These are phyloP conservation scores for Ascidia mentula DNA, from an alignment of 23 tunicate genomes.

Conservation along the genomic window DNA sequence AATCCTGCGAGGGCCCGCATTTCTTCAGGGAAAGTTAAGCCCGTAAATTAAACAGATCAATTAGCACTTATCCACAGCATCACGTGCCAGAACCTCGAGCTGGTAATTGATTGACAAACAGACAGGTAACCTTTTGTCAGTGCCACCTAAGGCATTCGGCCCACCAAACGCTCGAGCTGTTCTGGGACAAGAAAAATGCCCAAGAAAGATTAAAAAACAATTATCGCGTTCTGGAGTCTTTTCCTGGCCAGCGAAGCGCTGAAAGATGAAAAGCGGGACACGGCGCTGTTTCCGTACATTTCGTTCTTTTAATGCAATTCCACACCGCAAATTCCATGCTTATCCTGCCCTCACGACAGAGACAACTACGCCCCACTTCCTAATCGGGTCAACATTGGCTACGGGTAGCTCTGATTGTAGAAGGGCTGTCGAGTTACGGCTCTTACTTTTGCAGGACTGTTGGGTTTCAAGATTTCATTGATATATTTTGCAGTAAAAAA, in stretches of 20 bases:
- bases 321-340: background rate
- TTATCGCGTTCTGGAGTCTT: background rate
- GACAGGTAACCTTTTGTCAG: constrained; percentile 9
- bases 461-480: too few species aligned
- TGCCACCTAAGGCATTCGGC: background rate
- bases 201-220: background rate
- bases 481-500: too few species aligned
- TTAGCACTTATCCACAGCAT: constrained; percentile 1
- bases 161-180: background rate
- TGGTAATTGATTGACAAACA: constrained; percentile 6
- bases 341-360: too few species aligned
- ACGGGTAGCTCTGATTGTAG: too few species aligned
- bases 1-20: background rate
- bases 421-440: too few species aligned
- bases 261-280: background rate
- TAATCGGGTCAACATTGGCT: too few species aligned
- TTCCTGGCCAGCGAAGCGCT: constrained; percentile 11
- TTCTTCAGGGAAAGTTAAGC: background rate
- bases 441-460: too few species aligned
- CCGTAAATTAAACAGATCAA: constrained; percentile 2
- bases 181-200: constrained; percentile 4
- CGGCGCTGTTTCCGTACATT: background rate
- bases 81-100: background rate
- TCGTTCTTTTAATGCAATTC: background rate
- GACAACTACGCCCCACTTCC: too few species aligned